Conservation (phyloP, 2,113 vertebrate species). For the Megalops atlanticus region DNA sequence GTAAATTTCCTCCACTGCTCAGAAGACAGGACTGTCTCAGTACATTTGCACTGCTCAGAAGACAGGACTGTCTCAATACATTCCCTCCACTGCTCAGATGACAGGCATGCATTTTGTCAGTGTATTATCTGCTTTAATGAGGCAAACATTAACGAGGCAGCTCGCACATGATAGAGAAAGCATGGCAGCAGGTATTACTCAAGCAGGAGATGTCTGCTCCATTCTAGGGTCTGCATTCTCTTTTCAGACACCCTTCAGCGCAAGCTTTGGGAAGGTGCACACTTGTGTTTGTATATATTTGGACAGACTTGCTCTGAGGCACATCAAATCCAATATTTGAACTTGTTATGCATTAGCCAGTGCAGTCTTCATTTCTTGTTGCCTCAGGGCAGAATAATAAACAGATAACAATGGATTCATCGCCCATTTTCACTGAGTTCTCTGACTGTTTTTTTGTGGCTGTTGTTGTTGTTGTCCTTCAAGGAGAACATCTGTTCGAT, state of each 20-base stretch:
- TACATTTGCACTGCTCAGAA: background rate
- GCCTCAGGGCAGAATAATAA: background rate
- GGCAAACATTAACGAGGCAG: background rate
- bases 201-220: background rate
- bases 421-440: constrained; percentile 16
- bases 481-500: constrained; percentile 40
- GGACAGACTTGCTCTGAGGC: background rate
- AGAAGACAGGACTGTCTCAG: background rate
- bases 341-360: background rate
- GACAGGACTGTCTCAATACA: too few species aligned
- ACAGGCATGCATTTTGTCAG: background rate
- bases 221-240: background rate
- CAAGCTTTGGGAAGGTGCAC: too few species aligned
- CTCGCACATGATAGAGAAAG: background rate
- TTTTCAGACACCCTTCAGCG: background rate
- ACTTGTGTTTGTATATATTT: too few species aligned
- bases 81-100: background rate
- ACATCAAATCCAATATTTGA: background rate
- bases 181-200: background rate
- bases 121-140: background rate
- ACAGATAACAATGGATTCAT: background rate
- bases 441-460: too few species aligned
- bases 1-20: too few species aligned
- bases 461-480: constrained; percentile 7
- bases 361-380: background rate